Conservation (phyloP, 2,888 invertebrate genomes). For the Trileptium ribeirensis region DNA sequence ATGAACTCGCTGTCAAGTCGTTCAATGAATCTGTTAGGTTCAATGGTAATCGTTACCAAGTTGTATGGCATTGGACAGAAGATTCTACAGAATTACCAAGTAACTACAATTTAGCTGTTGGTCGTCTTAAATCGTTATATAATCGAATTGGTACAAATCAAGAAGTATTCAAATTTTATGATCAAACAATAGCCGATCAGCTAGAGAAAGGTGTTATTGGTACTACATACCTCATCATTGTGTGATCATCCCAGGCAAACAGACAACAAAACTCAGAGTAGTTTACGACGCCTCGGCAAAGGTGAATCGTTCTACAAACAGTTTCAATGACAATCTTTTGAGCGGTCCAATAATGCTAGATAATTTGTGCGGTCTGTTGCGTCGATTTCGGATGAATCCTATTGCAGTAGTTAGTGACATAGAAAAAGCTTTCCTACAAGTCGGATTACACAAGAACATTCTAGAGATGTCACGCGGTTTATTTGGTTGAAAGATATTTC, state of each 20-base stretch:
- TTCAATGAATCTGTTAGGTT: neutral
- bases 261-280: neutral
- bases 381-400: neutral
- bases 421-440: no score
- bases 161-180: neutral
- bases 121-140: neutral
- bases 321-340: constrained; percentile 3
- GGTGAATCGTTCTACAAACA: neutral
- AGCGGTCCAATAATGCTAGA: constrained; percentile 10
- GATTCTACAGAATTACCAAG: neutral
- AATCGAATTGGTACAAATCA: neutral
- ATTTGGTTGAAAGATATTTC: constrained; percentile 6
- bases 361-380: no score
- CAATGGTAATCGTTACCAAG: neutral
- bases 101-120: neutral
- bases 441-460: no score
- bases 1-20: neutral
- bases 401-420: neutral
- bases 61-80: constrained; percentile 7
- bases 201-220: neutral
- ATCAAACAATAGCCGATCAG: neutral
- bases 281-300: constrained; percentile 10
- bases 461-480: constrained; percentile 28
- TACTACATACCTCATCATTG: constrained; percentile 20
- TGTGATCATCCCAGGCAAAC: neutral